Percentiles rank a stretch among this genome's conserved stretches.
Conservation (phyloP, 2,113 vertebrate species). For the Scolopax mira region DNA sequence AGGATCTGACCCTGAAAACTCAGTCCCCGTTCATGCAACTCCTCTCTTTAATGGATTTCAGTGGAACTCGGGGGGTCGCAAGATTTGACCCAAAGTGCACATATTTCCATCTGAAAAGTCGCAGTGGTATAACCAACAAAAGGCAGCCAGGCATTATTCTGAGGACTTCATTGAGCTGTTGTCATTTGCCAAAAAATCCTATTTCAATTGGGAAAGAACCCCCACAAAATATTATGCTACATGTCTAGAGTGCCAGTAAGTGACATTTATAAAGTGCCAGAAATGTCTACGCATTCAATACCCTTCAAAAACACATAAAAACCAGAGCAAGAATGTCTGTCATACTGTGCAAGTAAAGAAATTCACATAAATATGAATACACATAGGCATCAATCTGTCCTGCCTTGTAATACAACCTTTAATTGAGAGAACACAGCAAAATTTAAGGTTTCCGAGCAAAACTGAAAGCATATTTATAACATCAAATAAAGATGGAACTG, state of each 20-base stretch:
- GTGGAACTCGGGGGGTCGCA: not conserved
- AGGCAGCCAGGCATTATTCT: not conserved
- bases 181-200: not conserved
- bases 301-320: constrained; percentile 28
- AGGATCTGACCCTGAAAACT: not conserved
- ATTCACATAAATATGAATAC: constrained; percentile 19
- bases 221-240: constrained; percentile 9
- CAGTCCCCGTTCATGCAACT: not conserved
- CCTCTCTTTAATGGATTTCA: not conserved
- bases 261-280: constrained; percentile 35
- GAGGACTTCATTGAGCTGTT: not conserved
- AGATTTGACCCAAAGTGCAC: not conserved
- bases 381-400: constrained; percentile 26
- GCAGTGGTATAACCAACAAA: not conserved
- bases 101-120: not conserved
- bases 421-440: constrained; percentile 5
- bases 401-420: constrained; percentile 23
- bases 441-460: not conserved
- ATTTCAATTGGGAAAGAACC: not conserved
- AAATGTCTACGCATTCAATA: constrained; percentile 10
- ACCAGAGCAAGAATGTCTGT: not conserved
- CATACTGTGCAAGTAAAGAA: constrained; percentile 10
- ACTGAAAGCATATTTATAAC: not conserved
- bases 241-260: not conserved
- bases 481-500: not conserved